phyloP scores from a whole-genome alignment of 2,888 invertebrate genomes.

The Euclidia mi region DNA sequence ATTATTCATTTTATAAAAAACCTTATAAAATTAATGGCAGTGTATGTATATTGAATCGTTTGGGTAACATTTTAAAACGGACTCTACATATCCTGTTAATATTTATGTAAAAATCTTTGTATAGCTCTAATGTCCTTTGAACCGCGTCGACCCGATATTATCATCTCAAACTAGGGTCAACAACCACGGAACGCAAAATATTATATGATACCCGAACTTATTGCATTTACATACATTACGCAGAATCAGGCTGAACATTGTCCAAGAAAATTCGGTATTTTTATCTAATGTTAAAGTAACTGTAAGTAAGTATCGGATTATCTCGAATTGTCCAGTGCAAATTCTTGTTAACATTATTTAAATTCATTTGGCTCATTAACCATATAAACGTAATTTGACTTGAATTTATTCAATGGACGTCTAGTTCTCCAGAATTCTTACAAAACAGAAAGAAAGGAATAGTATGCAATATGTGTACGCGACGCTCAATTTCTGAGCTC shows the following conservation, averaged over 20 bases:
- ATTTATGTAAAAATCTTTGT: conserved; percentile 15
- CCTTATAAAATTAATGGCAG: conserved; percentile 50
- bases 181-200: conserved; percentile 35
- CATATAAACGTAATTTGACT: conserved; percentile 54
- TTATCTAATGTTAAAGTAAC: conserved; percentile 5
- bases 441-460: conserved; percentile 69
- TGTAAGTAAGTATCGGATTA: conserved; percentile 7
- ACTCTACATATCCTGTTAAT: conserved; percentile 12
- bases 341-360: neutral
- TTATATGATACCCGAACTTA: conserved; percentile 31
- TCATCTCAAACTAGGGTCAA: conserved; percentile 31
- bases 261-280: conserved; percentile 13
- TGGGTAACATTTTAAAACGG: conserved; percentile 21
- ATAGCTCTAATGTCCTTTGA: conserved; percentile 4
- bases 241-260: conserved; percentile 19
- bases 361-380: conserved; percentile 31
- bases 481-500: conserved; percentile 69
- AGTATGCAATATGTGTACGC: conserved; percentile 65
- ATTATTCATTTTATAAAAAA: conserved; percentile 23
- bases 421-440: conserved; percentile 75
- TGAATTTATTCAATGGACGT: conserved; percentile 49
- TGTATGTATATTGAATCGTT: conserved; percentile 38
- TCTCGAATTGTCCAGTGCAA: neutral
- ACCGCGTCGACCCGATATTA: conserved; percentile 21
- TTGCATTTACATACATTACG: conserved; percentile 27